Base-by-base conservation (phyloP, 2,113 vertebrate genomes). In the Craseonycteris thonglongyai region DNA sequence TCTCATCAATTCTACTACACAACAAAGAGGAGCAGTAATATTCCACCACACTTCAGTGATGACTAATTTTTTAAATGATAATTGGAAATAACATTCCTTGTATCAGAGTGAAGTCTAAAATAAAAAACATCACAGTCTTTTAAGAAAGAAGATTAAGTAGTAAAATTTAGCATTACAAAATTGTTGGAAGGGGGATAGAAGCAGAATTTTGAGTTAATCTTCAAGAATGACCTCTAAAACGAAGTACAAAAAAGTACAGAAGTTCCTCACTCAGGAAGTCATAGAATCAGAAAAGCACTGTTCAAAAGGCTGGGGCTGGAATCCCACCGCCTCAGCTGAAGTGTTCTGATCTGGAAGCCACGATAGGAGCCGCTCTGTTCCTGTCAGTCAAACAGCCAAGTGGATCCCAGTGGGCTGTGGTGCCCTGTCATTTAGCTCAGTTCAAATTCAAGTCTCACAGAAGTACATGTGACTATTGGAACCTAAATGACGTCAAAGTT, bases 241-340 rank as follows among this genome's bases (percentile, higher is more conserved):
- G 84, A 84, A 72, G 45, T 33, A 94, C 30, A 66, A 82, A 75
- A 40, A n/a, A n/a, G n/a, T n/a, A n/a, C n/a, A n/a, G n/a, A 51
- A 82, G 5, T 33, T 79, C 47, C 19, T 74, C 12, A 45, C 11
- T 59, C 13, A 71, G 35, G 15, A 85, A 66, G 42, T 13, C 47
- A 9, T 11, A 68, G 63, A 61, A 40, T 84, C 47, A 86, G 63
- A 88, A 97, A 86, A 26, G 6, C 42, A 28, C 3, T 22, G 33
- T 40, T 4, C 42, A 68, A 18, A 65, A 18, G 8, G 21, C n/a
- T 76, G 40, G 1, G 0, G 6, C 11, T 59, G 40, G 69, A 22
- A 22, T 24, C 8, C 33, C 9, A 66, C 12, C 21, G 24, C 24
- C 9, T 81, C 35, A 56, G 15, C 1, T 9, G 51, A 88, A 18